phyloP scores from a whole-genome alignment of 1,140 invertebrate genomes.

The Phenacoccus solenopsis region DNA sequence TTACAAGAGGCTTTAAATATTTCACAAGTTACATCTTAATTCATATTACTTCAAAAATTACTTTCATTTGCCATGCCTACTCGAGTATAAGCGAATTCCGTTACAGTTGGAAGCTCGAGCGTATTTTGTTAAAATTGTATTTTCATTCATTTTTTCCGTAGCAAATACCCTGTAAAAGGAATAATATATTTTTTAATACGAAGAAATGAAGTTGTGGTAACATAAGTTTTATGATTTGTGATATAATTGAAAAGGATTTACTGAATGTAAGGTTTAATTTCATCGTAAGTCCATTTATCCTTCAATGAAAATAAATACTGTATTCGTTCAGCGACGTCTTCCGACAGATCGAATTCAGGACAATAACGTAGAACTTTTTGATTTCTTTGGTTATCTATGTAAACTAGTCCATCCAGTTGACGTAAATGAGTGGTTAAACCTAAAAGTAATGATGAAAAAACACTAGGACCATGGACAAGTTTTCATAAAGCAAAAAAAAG shows the following conservation, averaged over 20 bases:
- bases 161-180: slow-evolving; percentile 48
- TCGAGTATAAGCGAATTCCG: slow-evolving; percentile 60
- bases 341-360: slow-evolving; percentile 55
- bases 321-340: slow-evolving; percentile 61
- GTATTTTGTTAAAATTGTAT: slow-evolving; percentile 67
- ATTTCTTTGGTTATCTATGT: slow-evolving; percentile 48
- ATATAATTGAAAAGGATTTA: slow-evolving; percentile 36
- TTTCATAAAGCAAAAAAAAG: too few species aligned
- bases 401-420: slow-evolving; percentile 61
- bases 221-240: neutral
- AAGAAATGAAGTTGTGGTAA: neutral
- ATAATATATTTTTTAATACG: too few species aligned
- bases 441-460: slow-evolving; percentile 21
- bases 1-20: slow-evolving; percentile 6
- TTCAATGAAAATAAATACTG: slow-evolving; percentile 59
- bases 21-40: neutral
- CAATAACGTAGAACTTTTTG: slow-evolving; percentile 61
- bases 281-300: slow-evolving; percentile 66
- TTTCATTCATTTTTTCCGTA: slow-evolving; percentile 58
- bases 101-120: slow-evolving; percentile 57
- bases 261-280: slow-evolving; percentile 75
- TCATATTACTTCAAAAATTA: neutral
- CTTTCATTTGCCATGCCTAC: slow-evolving; percentile 45
- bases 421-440: slow-evolving; percentile 42
- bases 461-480: too few species aligned